phyloP scores from a whole-genome alignment of 1,140 invertebrate genomes.

The Drosophila nannoptera region DNA sequence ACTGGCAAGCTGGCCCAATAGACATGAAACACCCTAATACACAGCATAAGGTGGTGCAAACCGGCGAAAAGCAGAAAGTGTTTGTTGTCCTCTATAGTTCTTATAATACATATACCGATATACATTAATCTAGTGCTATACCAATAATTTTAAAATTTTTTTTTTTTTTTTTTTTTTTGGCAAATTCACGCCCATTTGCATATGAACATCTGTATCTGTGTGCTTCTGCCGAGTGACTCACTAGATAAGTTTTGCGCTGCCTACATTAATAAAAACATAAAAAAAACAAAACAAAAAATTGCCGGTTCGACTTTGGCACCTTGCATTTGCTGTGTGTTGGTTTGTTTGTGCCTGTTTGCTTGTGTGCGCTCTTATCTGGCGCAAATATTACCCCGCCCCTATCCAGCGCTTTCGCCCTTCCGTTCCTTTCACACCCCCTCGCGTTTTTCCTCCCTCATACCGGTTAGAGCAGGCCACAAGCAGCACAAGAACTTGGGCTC shows the following conservation, averaged over 20 bases:
- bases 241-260: conserved; percentile 42
- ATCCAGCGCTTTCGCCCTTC: background rate
- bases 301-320: conserved; percentile 53
- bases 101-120: conserved; percentile 1
- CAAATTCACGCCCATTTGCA: conserved; percentile 41
- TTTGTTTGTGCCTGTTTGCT: background rate
- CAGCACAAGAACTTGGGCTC: conserved; percentile 29
- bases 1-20: conserved; percentile 5
- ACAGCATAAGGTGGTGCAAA: conserved; percentile 11
- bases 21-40: conserved; percentile 20
- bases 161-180: conserved; percentile 24
- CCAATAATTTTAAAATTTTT: background rate
- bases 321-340: conserved; percentile 27
- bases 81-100: conserved; percentile 1
- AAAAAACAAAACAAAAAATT: conserved; percentile 26
- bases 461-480: conserved; percentile 48
- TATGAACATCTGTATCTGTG: conserved; percentile 17
- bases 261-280: conserved; percentile 23
- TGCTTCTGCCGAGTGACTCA: conserved; percentile 44
- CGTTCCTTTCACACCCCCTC: background rate
- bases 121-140: background rate
- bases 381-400: conserved; percentile 4
- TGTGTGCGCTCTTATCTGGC: conserved; percentile 15
- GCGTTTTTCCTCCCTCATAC: conserved; percentile 24
- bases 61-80: conserved; percentile 32